Conservation (phyloP, 1,140 invertebrate genomes). For the Drosophila bocqueti region DNA sequence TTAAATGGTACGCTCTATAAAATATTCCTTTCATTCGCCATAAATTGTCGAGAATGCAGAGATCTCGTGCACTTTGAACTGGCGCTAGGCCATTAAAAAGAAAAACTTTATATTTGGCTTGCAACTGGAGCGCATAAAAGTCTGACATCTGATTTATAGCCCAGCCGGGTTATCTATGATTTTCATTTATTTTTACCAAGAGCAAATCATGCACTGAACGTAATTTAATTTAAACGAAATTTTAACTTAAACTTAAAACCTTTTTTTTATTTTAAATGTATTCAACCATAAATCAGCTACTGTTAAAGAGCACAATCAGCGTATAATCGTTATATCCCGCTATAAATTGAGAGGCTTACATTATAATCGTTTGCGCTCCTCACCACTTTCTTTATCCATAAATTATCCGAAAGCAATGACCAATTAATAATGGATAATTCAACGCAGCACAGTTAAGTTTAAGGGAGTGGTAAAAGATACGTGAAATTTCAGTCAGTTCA, state of each 20-base stretch:
- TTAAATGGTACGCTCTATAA: constrained; percentile 75
- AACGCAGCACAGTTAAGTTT: constrained; percentile 7
- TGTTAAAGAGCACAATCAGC: not conserved
- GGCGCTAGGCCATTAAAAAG: constrained; percentile 47
- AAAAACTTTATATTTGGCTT: constrained; percentile 23
- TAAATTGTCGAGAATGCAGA: constrained; percentile 56
- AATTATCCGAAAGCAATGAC: constrained; percentile 41
- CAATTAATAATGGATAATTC: constrained; percentile 37
- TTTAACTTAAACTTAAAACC: not conserved
- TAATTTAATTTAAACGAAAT: not conserved
- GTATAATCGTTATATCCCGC: not conserved
- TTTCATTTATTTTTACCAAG: not conserved
- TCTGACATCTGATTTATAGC: constrained; percentile 22
- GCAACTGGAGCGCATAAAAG: constrained; percentile 51
- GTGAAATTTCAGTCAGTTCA: constrained; percentile 29
- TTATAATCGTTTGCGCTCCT: constrained; percentile 2
- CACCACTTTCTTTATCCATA: constrained; percentile 44
- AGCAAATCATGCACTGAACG: not conserved
- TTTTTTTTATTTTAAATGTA: not conserved
- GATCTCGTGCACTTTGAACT: constrained; percentile 58
- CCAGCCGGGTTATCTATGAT: not conserved
- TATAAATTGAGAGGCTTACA: not conserved
- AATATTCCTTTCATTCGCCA: constrained; percentile 41
- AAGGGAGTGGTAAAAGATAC: constrained; percentile 20
- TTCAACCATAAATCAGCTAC: not conserved